A percentile compares a stretch with the other conserved stretches of the same genome.
Evolutionary conservation across 2,888 invertebrate species (phyloP).

Genomic region (Ctenicera cuprea): DNA sequence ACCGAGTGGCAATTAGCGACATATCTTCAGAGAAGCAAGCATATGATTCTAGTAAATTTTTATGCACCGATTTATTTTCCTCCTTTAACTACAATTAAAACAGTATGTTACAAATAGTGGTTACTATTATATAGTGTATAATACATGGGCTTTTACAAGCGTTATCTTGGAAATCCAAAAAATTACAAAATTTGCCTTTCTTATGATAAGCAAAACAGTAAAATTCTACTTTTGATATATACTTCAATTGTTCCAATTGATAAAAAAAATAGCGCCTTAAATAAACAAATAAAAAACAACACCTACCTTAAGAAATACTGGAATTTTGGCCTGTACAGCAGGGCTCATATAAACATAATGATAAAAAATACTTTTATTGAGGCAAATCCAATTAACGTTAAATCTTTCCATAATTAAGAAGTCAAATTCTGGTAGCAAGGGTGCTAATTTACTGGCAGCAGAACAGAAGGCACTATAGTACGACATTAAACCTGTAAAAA

Average conservation of each 20-base stretch:
- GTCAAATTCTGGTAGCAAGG: conserved; percentile 78
- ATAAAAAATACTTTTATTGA: conserved; percentile 80
- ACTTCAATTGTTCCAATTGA: too few relatives aligned
- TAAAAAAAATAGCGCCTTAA: background rate
- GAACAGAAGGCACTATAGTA: conserved; percentile 79
- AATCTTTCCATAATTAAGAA: conserved; percentile 77
- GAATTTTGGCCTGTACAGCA: conserved; percentile 63
- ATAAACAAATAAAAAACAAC: background rate
- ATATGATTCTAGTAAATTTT: conserved; percentile 54
- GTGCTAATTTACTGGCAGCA: conserved; percentile 77
- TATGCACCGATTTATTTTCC: conserved; percentile 50
- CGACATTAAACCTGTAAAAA: conserved; percentile 75
- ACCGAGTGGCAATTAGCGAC: conserved; percentile 49
- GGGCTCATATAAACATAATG: conserved; percentile 67
- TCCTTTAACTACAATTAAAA: conserved; percentile 52
- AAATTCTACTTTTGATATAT: too few relatives aligned
- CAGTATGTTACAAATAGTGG: background rate
- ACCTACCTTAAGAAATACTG: conserved; percentile 63
- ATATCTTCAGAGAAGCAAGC: conserved; percentile 57
- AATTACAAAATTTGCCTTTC: too few relatives aligned
- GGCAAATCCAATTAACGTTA: conserved; percentile 80
- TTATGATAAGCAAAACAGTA: too few relatives aligned
- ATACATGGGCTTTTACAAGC: background rate
- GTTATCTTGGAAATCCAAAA: too few relatives aligned
- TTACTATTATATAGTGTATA: conserved; percentile 18